Evolutionary conservation across 2,888 invertebrate species (phyloP), one percentile per base, ranked within the genome.

Genomic region (Caenorhabditis macrosperma): DNA sequence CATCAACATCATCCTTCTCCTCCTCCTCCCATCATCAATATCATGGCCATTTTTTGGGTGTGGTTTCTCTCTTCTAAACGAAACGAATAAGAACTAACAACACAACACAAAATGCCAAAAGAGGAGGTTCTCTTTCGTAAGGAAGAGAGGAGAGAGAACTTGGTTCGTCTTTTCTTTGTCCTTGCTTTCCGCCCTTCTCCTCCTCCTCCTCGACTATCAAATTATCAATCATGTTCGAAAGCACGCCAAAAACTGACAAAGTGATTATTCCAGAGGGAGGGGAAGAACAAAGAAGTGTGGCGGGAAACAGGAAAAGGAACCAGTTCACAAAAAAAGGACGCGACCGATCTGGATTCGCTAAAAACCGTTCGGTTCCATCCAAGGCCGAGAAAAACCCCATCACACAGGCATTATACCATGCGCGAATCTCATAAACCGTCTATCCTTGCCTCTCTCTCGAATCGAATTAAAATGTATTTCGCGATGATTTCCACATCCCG

Each of bases 141-240:
- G n/a, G n/a, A n/a, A 22, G 22, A 7, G 50, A 63, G 22, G 33
- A 54, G 24, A 35, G n/a, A 57, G 57, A 46, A 55, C 46, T 67
- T 44, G 54, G 54, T 67, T 68, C 69, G 48, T 38, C 46, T 57
- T 41, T n/a, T n/a, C n/a, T n/a, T n/a, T n/a, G n/a, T n/a, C n/a
- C n/a, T n/a, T 33, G 33, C 33, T 7, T 33, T 33, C 33, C 33
- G 33, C 33, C 33, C 33, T 7, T 38, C 38, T 38, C 12, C 22
- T 57, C 38, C 35, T 46, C 22, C 9, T 26, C 12, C 7, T 26
- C 9, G 2, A 15, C 15, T 17, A 55, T 12, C 38, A 33, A 33
- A 26, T 55, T 55, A 55, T 55, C 55, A 55, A 30, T 30, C 30
- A 55, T 55, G 6, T 15, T 26, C 20, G 6, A 2, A n/a, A n/a